Percentiles rank a stretch among this genome's conserved stretches.
Evolutionary conservation across 2,113 vertebrate genomes (phyloP).

Genomic region (Girardinichthys multiradiatus): DNA sequence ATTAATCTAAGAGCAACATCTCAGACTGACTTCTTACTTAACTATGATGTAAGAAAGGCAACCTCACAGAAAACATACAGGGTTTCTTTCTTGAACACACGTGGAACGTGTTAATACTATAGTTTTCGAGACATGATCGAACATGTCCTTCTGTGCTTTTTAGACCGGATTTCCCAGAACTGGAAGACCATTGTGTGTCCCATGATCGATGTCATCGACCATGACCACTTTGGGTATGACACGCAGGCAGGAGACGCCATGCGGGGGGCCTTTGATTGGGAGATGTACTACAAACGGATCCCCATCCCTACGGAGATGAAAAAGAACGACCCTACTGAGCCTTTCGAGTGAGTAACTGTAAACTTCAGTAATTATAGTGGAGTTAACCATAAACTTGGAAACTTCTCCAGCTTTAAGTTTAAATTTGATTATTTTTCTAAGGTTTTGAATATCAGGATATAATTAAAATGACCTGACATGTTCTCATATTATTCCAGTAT

Average conservation of each 20-base stretch:
- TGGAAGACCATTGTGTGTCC: constrained; percentile 95
- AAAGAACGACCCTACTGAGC: constrained; percentile 90
- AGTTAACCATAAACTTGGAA: neutral
- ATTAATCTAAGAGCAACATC: neutral
- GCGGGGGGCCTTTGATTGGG: constrained; percentile 98
- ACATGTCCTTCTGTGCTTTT: neutral
- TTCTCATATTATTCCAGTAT: too few species aligned
- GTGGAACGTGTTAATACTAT: neutral
- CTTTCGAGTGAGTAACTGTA: constrained; percentile 91
- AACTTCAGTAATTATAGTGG: neutral
- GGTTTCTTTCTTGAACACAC: too few species aligned
- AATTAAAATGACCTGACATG: too few species aligned
- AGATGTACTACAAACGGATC: constrained; percentile 99
- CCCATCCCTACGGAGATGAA: constrained; percentile 91
- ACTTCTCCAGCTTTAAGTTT: neutral
- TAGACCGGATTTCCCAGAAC: constrained; percentile 96
- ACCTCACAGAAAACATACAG: too few species aligned
- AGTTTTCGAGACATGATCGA: neutral
- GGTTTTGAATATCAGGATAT: too few species aligned
- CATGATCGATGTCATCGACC: constrained; percentile 98
- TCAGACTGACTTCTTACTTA: neutral
- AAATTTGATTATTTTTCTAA: too few species aligned
- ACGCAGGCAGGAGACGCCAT: constrained; percentile 96
- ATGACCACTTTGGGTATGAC: constrained; percentile 96
- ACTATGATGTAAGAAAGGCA: neutral